Percentiles rank a stretch among this genome's conserved stretches.
These are phyloP conservation scores for Contarinia nasturtii DNA, from an alignment of 1,140 invertebrate species.

Conservation along the genomic window DNA sequence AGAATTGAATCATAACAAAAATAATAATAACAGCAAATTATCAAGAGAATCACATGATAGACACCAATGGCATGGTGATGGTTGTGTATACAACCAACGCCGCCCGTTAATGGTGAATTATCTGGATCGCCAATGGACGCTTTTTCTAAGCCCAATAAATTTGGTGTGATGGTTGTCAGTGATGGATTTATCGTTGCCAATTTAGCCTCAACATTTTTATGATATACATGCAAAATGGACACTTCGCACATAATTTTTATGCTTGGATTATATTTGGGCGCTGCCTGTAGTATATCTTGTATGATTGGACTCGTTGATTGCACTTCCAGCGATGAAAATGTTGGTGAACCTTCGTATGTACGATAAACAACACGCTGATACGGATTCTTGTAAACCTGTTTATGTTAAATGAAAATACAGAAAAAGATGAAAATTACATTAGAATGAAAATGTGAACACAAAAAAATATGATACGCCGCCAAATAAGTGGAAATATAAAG, in stretches of 20 bases:
- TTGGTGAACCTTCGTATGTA: constrained; percentile 17
- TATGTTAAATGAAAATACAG: neutral
- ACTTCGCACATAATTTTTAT: constrained; percentile 19
- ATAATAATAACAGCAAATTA: constrained; percentile 1
- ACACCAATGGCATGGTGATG: neutral
- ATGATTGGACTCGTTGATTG: constrained; percentile 19
- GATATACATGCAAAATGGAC: constrained; percentile 20
- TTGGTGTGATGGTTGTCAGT: constrained; percentile 21
- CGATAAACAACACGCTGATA: constrained; percentile 19
- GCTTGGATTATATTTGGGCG: constrained; percentile 19
- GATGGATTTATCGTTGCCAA: constrained; percentile 14
- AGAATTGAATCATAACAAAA: neutral
- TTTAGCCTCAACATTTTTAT: constrained; percentile 20
- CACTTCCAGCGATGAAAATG: constrained; percentile 19
- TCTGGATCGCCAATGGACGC: constrained; percentile 19
- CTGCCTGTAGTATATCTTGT: constrained; percentile 19
- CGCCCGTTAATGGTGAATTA: constrained; percentile 20
- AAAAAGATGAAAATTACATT: neutral
- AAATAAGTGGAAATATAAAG: neutral
- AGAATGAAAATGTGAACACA: neutral
- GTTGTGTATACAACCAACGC: neutral
- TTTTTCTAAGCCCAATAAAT: constrained; percentile 17
- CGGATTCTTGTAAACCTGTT: constrained; percentile 17
- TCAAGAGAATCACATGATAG: neutral
- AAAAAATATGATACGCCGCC: constrained; percentile 1